Conservation (phyloP, 1,140 invertebrate genomes). For the Drosophila punjabiensis region DNA sequence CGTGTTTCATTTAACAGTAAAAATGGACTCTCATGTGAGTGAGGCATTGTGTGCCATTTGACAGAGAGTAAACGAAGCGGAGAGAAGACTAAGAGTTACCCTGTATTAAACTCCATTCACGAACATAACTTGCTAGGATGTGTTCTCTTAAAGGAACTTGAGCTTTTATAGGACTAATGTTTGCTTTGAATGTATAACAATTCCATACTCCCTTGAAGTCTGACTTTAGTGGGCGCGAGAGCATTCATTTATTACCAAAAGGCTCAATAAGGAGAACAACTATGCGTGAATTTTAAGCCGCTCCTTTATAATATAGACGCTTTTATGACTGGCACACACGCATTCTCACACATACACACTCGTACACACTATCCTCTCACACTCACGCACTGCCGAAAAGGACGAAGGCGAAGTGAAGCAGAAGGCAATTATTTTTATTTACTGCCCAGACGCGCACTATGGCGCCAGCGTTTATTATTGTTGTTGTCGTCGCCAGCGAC, state of each 20-base stretch:
- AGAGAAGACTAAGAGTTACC: not conserved
- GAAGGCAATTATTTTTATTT: slow-evolving; percentile 84
- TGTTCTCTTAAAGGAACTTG: no score
- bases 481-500: slow-evolving; percentile 49
- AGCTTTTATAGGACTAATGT: not conserved
- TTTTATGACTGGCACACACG: slow-evolving; percentile 68
- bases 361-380: slow-evolving; percentile 2
- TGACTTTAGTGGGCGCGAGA: slow-evolving; percentile 3
- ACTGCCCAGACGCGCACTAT: slow-evolving; percentile 82
- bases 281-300: slow-evolving; percentile 77
- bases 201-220: not conserved
- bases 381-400: slow-evolving; percentile 49
- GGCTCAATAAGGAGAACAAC: slow-evolving; percentile 12
- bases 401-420: slow-evolving; percentile 78
- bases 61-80: slow-evolving; percentile 18
- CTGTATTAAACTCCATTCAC: not conserved
- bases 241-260: slow-evolving; percentile 72
- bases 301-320: slow-evolving; percentile 68
- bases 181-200: not conserved
- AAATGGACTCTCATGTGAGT: slow-evolving; percentile 57
- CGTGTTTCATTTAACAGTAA: slow-evolving; percentile 81
- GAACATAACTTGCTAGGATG: no score
- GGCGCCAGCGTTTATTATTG: slow-evolving; percentile 73
- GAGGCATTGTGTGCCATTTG: slow-evolving; percentile 65
- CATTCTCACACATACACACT: slow-evolving; percentile 17